Evolutionary conservation across 2,888 invertebrate species (phyloP).

Genomic region (Platypus cylindrus): DNA sequence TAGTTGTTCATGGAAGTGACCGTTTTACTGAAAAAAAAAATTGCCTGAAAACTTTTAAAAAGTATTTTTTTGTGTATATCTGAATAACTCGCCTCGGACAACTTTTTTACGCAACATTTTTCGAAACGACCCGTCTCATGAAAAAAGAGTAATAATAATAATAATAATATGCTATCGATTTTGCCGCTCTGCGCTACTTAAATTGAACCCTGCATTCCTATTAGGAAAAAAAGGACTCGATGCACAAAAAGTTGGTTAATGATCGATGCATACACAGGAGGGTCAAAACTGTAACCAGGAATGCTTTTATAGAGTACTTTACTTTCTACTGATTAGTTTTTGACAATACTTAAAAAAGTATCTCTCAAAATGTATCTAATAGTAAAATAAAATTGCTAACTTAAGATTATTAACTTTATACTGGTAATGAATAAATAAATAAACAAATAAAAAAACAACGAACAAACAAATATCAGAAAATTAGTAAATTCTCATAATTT

Average conservation of each 20-base stretch:
- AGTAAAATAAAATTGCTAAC: too few relatives aligned
- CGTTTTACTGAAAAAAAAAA: too few relatives aligned
- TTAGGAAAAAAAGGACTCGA: slow-evolving; percentile 15
- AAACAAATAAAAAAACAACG: too few relatives aligned
- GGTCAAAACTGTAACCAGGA: slow-evolving; percentile 4
- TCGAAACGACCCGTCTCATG: slow-evolving; percentile 20
- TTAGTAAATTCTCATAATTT: too few relatives aligned
- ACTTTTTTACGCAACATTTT: slow-evolving; percentile 33
- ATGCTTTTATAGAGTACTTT: too few relatives aligned
- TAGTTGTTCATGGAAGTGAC: slow-evolving; percentile 14
- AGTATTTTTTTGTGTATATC: slow-evolving; percentile 27
- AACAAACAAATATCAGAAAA: too few relatives aligned
- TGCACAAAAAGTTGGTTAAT: slow-evolving; percentile 16
- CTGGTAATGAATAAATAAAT: too few relatives aligned
- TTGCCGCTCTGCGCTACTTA: slow-evolving; percentile 25
- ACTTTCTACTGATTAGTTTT: too few relatives aligned
- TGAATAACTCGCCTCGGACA: slow-evolving; percentile 31
- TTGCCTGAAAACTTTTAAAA: slow-evolving; percentile 32
- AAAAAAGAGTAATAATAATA: too few relatives aligned
- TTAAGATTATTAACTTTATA: too few relatives aligned
- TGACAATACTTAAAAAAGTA: too few relatives aligned
- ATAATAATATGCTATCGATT: slow-evolving; percentile 31
- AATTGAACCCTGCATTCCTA: slow-evolving; percentile 29
- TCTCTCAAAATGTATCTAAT: too few relatives aligned
- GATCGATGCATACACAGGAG: slow-evolving; percentile 13